These are phyloP conservation scores for Sesia bembeciformis DNA, from an alignment of 2,888 invertebrate species.

Conservation along the genomic window DNA sequence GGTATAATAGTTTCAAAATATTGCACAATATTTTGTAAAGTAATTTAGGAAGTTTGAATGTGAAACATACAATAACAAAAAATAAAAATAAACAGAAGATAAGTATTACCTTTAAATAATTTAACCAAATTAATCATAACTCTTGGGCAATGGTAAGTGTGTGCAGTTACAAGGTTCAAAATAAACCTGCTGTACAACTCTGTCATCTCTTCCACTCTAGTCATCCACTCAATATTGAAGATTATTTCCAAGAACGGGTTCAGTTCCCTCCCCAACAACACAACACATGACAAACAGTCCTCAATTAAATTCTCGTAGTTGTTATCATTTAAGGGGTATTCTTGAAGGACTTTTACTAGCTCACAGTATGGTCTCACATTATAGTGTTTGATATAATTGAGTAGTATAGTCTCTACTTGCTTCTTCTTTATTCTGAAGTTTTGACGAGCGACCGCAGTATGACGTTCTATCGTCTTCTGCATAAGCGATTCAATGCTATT, in stretches of 20 bases:
- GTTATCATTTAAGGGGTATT: conserved; percentile 50
- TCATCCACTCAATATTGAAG: conserved; percentile 52
- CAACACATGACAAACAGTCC: conserved; percentile 53
- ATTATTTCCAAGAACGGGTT: conserved; percentile 51
- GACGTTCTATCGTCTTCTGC: conserved; percentile 55
- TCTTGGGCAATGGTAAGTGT: conserved; percentile 55
- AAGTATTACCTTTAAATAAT: conserved; percentile 49
- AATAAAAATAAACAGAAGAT: neutral
- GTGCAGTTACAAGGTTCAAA: conserved; percentile 54
- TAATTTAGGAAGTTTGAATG: no score
- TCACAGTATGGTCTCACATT: conserved; percentile 57
- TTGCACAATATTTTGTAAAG: no score
- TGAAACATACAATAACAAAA: no score
- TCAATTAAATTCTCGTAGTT: conserved; percentile 54
- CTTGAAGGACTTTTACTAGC: conserved; percentile 56
- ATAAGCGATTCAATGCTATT: conserved; percentile 59
- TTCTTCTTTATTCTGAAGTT: conserved; percentile 54
- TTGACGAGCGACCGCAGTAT: conserved; percentile 45
- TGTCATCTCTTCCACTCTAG: conserved; percentile 37
- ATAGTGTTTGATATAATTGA: conserved; percentile 44
- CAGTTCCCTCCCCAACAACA: conserved; percentile 46
- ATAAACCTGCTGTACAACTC: conserved; percentile 47
- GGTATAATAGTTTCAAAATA: no score
- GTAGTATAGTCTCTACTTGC: conserved; percentile 59
- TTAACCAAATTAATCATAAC: conserved; percentile 49